Base-by-base conservation (phyloP, 2,113 vertebrate genomes). In the Tachuris rubrigastra region DNA sequence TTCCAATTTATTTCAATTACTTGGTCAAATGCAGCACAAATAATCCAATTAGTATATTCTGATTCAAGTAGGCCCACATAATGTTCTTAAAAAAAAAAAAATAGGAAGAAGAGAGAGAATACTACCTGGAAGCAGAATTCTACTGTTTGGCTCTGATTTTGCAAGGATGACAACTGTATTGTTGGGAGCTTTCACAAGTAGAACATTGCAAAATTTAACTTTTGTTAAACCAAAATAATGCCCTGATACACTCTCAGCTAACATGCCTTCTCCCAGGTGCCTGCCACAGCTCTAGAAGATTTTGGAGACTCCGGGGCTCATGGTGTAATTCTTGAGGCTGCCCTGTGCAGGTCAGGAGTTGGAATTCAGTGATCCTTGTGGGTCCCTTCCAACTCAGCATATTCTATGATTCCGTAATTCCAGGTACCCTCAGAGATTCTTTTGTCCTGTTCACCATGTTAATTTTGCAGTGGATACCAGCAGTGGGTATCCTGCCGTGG, bases 1-100 rank as follows among this genome's bases (percentile, higher is more conserved):
- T 12, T 95, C 52, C 27, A 62, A 92, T 95, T 93, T 95, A 92
- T 90, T 96, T 94, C 65, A 82, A 78, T 95, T 87, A 88, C 37
- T 93, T 66, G 35, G 59, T 84, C 84, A 89, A 97, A 73, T 25
- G 58, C 42, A 87, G 87, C 62, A 91, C 93, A 93, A 96, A 97
- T 94, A 96, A 97, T 94, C 75, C 69, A 87, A 68, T 96, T 91
- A 84, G 62, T 71, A 82, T 35, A 76, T 78, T 93, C 67, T 66
- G 28, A 88, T 79, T 85, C 74, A 94, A 87, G 35, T 15, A 76
- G 46, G 14, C 15, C 31, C 0, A 1, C 18, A 44, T 55, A 89
- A 92, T 23, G 9, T 13, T 69, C 15, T 85, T 27, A 7, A 44
- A 56, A 59, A 81, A 69, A 33, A 9, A 33, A 42, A 55, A 37